Evolutionary conservation across 2,113 vertebrate genomes (phyloP).

Genomic region (Gadus macrocephalus): DNA sequence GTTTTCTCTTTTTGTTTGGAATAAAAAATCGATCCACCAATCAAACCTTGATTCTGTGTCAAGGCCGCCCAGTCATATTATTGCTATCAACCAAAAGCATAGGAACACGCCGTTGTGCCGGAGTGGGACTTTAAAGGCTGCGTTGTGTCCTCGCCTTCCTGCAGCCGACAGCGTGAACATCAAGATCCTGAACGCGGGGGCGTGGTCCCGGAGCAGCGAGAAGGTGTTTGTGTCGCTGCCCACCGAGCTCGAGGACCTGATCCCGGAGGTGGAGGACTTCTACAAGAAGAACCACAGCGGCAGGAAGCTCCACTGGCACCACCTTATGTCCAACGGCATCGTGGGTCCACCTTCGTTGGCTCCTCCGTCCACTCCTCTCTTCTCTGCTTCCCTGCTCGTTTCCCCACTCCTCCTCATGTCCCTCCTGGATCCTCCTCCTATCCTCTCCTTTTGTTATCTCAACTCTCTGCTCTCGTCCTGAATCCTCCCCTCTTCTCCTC

Average conservation of each 20-base stretch:
- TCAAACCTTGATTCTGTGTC: too few relatives aligned
- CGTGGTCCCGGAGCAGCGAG: slow-evolving; percentile 97
- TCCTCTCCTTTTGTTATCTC: neutral
- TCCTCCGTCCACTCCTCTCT: neutral
- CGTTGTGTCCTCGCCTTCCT: neutral
- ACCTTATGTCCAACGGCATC: slow-evolving; percentile 99
- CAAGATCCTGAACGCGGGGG: slow-evolving; percentile 98
- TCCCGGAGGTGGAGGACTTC: slow-evolving; percentile 98
- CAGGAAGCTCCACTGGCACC: slow-evolving; percentile 98
- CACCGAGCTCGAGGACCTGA: slow-evolving; percentile 95
- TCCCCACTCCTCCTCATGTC: neutral
- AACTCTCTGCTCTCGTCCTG: neutral
- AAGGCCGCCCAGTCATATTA: too few relatives aligned
- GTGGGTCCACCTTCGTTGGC: slow-evolving; percentile 68
- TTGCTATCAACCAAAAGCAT: too few relatives aligned
- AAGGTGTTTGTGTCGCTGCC: slow-evolving; percentile 97
- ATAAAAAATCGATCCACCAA: too few relatives aligned
- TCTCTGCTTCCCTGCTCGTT: neutral
- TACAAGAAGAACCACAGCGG: slow-evolving; percentile 99
- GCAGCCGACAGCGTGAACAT: slow-evolving; percentile 98
- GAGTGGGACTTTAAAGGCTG: too few relatives aligned
- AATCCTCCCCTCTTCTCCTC: too few relatives aligned
- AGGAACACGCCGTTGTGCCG: too few relatives aligned
- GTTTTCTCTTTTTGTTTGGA: too few relatives aligned
- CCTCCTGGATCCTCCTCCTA: neutral